Evolutionary conservation across 2,113 vertebrate genomes (phyloP), one percentile per base, ranked within the genome.

Genomic region (Cyprinus carpio): DNA sequence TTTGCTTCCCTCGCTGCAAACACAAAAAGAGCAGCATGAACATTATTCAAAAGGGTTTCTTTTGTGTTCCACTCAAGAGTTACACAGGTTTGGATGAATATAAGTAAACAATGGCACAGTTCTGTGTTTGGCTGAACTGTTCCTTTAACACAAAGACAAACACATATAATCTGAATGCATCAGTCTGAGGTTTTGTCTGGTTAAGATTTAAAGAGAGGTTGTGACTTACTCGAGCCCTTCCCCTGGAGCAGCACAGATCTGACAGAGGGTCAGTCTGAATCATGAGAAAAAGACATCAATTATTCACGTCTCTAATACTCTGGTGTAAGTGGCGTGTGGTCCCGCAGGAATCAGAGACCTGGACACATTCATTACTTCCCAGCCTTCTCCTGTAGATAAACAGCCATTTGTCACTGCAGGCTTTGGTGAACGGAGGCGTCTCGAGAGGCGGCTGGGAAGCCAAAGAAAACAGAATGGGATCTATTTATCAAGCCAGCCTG

Each of bases 401-500:
- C 40, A 85, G 34, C 58, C 83, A 60, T 84, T 84, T 75, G 58
- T 79, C 84, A 79, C 49, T 2, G 18, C 75, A 62, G 60, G 43
- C 31, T 12, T 7, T 37, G 18, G 13, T 27, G 74, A 84, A 18
- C 56, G n/a, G 34, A 34, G 75, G 46, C 69, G 75, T 65, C 29
- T 40, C 56, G n/a, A 64, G 82, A 64, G n/a, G 69, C 27, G 31
- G 15, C 56, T 9, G 54, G 71, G 71, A 75, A 83, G 86, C 84
- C 37, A 77, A 46, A 49, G 43, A 65, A 64, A 84, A 49, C n/a
- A 51, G 75, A 84, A 84, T 46, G 75, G 56, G 27, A 79, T 54
- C 82, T 88, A 87, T 92, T 92, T 89, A 93, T 91, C 90, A 89
- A 78, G 18, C 43, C 74, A 46, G 80, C 4, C 85, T 29, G 40